These are phyloP conservation scores for Synanthedon tipuliformis DNA, from an alignment of 2,888 invertebrate genomes.

Conservation along the genomic window DNA sequence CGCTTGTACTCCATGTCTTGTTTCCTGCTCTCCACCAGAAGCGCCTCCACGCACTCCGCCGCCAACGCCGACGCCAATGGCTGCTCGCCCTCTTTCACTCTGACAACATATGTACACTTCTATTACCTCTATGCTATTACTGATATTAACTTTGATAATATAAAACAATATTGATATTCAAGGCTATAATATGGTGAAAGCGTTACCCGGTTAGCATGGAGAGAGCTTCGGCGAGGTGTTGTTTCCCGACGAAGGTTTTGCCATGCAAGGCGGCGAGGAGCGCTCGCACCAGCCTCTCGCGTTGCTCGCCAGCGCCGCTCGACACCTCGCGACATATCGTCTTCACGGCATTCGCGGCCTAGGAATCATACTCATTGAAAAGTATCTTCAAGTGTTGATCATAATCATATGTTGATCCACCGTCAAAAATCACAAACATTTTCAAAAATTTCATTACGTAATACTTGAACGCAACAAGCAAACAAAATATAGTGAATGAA, in stretches of 20 bases:
- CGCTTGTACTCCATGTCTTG: slow-evolving; percentile 82
- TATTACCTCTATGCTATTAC: too few species aligned
- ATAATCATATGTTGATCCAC: too few species aligned
- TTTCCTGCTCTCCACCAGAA: slow-evolving; percentile 84
- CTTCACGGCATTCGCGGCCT: slow-evolving; percentile 84
- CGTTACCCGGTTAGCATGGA: slow-evolving; percentile 81
- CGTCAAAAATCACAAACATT: too few species aligned
- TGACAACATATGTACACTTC: slow-evolving; percentile 8
- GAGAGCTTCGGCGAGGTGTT: slow-evolving; percentile 81
- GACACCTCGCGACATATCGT: slow-evolving; percentile 78
- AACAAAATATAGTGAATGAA: slow-evolving; percentile 13
- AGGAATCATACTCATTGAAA: too few species aligned
- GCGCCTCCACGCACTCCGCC: slow-evolving; percentile 72
- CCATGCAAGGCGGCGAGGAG: slow-evolving; percentile 80
- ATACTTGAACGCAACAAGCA: too few species aligned
- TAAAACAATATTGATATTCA: slow-evolving; percentile 2
- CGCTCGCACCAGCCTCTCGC: slow-evolving; percentile 75
- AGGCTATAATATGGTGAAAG: too few species aligned
- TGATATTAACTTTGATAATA: too few species aligned
- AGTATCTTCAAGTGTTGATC: too few species aligned
- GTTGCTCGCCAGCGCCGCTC: slow-evolving; percentile 73
- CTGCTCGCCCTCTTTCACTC: slow-evolving; percentile 43
- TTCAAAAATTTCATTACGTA: too few species aligned
- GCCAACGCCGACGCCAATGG: slow-evolving; percentile 35
- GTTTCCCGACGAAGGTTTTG: slow-evolving; percentile 92